Evolutionary conservation across 2,113 vertebrate species (phyloP), one percentile per base, ranked within the genome.

Genomic region (Pycnonotus jocosus): DNA sequence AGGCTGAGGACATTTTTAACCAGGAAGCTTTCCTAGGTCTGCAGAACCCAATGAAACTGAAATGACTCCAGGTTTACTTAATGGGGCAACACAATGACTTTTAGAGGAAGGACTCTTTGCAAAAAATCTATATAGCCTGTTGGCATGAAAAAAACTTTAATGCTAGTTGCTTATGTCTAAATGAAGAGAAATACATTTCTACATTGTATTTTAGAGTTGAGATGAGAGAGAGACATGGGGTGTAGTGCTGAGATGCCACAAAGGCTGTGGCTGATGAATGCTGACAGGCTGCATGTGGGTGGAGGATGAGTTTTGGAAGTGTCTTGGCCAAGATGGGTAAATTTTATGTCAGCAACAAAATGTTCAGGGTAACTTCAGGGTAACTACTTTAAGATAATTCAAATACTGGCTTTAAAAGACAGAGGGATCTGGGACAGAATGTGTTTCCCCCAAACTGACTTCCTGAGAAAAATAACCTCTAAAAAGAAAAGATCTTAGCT

Each of bases 151-250:
- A 51, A 16, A 16, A 1, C 5, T 23, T 69, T 6, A 9, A 13
- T 91, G 13, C 12, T 62, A 11, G 21, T 44, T 91, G 19, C 21
- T 81, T 53, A 13, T 42, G 8, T 45, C 78, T 72, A 93, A 76
- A 54, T 61, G 37, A 65, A 93, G 51, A 68, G 35, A 71, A 81
- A 84, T 60, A 19, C 0, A 4, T 3, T 1, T 31, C 48, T 79
- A 1, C 28, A 19, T 65, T 79, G n/a, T 13, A 18, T 3, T 90
- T 82, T 77, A 90, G 62, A 90, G 45, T 24, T 7, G 19, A 86
- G 12, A 23, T 1, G 2, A 30, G 48, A 42, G 73, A 38, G 47
- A 20, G 77, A 38, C 2, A 4, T 1, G 1, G 3, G 33, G 37
- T 80, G 42, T 65, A 33, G 30, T 42, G 42, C 66, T 50, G 62